Conservation (phyloP, 2,113 vertebrate genomes). For the Microtus pennsylvanicus region DNA sequence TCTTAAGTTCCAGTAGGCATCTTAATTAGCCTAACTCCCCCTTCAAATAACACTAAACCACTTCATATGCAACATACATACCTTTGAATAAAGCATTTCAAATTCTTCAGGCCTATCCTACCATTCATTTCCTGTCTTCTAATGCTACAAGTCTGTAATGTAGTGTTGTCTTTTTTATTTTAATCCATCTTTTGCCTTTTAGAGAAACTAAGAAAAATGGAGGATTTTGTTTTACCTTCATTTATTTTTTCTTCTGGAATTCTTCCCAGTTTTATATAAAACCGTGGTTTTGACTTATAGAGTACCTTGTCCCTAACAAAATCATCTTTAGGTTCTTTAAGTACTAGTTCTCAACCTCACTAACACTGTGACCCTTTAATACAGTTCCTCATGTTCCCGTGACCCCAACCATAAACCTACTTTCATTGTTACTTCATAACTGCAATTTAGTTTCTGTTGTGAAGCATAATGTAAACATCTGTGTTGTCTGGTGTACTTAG, state of each 20-base stretch:
- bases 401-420: background rate
- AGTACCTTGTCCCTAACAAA: background rate
- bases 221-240: background rate
- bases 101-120: background rate
- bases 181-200: background rate
- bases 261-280: background rate
- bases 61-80: background rate
- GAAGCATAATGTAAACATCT: background rate
- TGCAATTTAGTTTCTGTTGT: background rate
- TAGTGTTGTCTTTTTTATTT: background rate
- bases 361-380: background rate
- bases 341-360: background rate
- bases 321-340: background rate
- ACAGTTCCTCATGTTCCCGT: background rate
- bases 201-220: background rate
- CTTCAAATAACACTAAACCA: background rate
- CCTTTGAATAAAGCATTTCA: background rate
- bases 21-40: too few relatives aligned
- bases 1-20: background rate
- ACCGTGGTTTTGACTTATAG: background rate
- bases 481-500: background rate
- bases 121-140: background rate
- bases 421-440: background rate
- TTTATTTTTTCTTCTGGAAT: background rate
- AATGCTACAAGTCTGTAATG: background rate